phyloP scores from a whole-genome alignment of 2,113 vertebrate species.

The Nibea coibor region DNA sequence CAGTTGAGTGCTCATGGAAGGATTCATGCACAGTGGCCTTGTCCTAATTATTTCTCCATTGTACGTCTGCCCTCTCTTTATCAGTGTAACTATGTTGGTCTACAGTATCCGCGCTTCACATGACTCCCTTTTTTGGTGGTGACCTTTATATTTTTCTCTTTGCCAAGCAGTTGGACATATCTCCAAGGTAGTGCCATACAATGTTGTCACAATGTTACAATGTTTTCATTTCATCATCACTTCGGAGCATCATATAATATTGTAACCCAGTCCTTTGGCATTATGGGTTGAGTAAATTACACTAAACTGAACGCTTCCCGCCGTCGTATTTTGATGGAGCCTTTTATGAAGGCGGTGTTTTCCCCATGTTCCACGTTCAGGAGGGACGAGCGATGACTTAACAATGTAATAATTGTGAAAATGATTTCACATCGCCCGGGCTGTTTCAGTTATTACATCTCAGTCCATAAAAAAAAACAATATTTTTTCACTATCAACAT shows the following conservation, averaged over 20 bases:
- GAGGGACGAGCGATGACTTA: constrained; percentile 45
- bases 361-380: constrained; percentile 27
- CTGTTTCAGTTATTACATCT: constrained; percentile 48
- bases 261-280: not conserved
- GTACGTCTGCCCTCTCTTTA: constrained; percentile 55
- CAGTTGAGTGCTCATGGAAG: constrained; percentile 75
- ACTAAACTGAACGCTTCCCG: not conserved
- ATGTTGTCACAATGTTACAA: too few species aligned
- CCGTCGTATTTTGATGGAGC: not conserved
- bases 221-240: too few species aligned
- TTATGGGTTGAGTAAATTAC: not conserved
- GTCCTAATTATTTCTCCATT: constrained; percentile 76
- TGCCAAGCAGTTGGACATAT: constrained; percentile 15
- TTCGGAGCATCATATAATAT: not conserved
- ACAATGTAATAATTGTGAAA: constrained; percentile 55
- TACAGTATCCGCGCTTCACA: constrained; percentile 24
- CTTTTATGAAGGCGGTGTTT: constrained; percentile 36
- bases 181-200: not conserved
- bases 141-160: constrained; percentile 12
- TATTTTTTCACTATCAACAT: constrained; percentile 52
- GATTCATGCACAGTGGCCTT: constrained; percentile 67
- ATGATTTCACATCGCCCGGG: constrained; percentile 39
- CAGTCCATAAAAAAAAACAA: constrained; percentile 52
- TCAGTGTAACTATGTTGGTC: constrained; percentile 26
- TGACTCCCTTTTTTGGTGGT: not conserved